Evolutionary conservation across 1,140 invertebrate species (phyloP).

Genomic region (Drosophila lowei): DNA sequence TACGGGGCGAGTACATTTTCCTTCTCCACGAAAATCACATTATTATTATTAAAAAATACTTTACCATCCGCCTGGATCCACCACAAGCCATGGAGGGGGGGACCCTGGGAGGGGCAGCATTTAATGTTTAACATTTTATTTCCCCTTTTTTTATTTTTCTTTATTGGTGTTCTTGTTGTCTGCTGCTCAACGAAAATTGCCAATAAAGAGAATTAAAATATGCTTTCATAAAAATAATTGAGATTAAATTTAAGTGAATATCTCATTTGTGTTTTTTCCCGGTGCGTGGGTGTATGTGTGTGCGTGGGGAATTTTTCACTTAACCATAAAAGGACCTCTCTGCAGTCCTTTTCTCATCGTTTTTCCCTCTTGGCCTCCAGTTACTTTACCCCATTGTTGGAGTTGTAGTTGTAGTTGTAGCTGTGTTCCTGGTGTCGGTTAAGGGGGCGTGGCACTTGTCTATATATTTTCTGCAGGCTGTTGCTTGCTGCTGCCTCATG

Average conservation of each 20-base stretch:
- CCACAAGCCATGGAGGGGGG: neutral
- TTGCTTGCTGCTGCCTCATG: constrained; percentile 45
- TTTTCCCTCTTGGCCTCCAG: constrained; percentile 21
- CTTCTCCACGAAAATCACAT: constrained; percentile 15
- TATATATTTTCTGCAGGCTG: constrained; percentile 64
- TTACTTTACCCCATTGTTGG: constrained; percentile 21
- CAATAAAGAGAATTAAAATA: constrained; percentile 78
- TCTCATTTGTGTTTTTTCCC: constrained; percentile 20
- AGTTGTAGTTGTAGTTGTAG: constrained; percentile 5
- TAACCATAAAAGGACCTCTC: constrained; percentile 26
- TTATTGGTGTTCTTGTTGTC: constrained; percentile 12
- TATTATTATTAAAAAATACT: constrained; percentile 43
- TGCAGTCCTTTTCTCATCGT: constrained; percentile 17
- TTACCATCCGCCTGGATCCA: constrained; percentile 1
- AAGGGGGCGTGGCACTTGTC: constrained; percentile 57
- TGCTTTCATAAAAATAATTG: constrained; percentile 73
- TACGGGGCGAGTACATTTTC: neutral
- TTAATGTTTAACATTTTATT: constrained; percentile 19
- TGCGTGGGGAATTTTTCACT: constrained; percentile 48
- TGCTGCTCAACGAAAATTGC: constrained; percentile 54
- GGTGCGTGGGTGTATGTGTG: constrained; percentile 14
- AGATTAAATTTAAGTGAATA: constrained; percentile 71
- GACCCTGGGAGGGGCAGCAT: neutral
- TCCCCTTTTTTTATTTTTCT: constrained; percentile 7
- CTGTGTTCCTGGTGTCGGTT: constrained; percentile 13